These are phyloP conservation scores for Sphaerodactylus townsendi DNA, from an alignment of 2,113 vertebrate genomes.

Conservation along the genomic window DNA sequence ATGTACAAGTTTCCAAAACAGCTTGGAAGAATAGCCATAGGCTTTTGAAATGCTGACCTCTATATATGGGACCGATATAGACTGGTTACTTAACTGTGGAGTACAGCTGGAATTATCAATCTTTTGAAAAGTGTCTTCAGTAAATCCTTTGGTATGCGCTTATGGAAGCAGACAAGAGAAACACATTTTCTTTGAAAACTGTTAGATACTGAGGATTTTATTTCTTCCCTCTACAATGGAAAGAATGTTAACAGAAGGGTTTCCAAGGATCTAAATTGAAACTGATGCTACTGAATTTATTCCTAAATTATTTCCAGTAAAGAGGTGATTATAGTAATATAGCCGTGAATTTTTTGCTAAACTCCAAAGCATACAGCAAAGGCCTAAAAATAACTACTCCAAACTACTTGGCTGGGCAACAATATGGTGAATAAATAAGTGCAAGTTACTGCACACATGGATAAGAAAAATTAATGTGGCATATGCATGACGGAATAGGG, in stretches of 20 bases:
- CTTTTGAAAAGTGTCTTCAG: not conserved
- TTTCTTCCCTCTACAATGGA: not conserved
- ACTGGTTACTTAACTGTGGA: not conserved
- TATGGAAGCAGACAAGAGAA: not conserved
- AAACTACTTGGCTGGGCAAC: not conserved
- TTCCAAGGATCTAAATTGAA: not conserved
- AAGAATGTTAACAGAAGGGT: not conserved
- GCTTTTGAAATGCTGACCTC: too few species aligned
- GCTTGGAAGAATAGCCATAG: too few species aligned
- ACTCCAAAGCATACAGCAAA: too few species aligned
- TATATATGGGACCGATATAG: too few species aligned
- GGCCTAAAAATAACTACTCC: too few species aligned
- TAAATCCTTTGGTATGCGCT: not conserved
- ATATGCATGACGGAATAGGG: not conserved
- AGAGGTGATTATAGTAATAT: too few species aligned
- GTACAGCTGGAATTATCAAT: not conserved
- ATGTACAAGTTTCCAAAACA: too few species aligned
- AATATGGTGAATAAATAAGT: not conserved
- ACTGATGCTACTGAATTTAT: not conserved
- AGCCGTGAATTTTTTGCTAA: too few species aligned
- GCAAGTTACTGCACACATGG: not conserved
- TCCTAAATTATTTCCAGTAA: not conserved
- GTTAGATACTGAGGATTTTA: not conserved
- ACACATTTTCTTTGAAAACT: not conserved
- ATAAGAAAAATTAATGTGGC: not conserved